These are phyloP conservation scores for Goniozus legneri DNA, from an alignment of 1,140 invertebrate genomes.

Conservation along the genomic window DNA sequence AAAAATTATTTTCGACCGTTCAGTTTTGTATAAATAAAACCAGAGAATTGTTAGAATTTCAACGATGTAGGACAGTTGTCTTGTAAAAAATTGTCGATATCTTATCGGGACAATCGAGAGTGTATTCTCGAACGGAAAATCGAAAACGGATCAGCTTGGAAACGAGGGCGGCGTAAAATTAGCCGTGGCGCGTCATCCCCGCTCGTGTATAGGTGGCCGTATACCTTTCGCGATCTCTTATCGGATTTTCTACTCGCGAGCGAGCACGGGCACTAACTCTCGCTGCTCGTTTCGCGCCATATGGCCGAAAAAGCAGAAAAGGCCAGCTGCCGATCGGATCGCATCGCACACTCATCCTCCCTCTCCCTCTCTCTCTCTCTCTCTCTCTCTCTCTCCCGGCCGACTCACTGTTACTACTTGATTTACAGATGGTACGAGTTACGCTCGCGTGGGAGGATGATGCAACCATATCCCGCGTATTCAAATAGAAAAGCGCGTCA, in stretches of 20 bases:
- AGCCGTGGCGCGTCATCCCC: background rate
- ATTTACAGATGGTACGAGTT: constrained; percentile 29
- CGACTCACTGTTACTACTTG: constrained; percentile 27
- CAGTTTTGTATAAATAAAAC: no score
- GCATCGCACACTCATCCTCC: no score
- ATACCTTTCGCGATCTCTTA: constrained; percentile 29
- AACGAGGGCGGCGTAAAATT: background rate
- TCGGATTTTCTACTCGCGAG: no score
- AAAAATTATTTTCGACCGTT: no score
- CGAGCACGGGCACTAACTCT: no score
- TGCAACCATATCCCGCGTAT: background rate
- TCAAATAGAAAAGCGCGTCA: no score
- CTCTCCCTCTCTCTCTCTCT: constrained; percentile 10
- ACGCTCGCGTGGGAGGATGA: constrained; percentile 9
- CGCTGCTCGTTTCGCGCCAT: constrained; percentile 34
- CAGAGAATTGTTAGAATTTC: no score
- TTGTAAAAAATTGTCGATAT: no score
- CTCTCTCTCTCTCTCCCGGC: constrained; percentile 25
- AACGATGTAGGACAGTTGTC: no score
- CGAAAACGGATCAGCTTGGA: no score
- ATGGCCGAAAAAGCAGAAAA: constrained; percentile 31
- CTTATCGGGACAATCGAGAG: no score
- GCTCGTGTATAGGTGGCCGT: constrained; percentile 5
- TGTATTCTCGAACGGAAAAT: no score
- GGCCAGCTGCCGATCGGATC: constrained; percentile 38